These are phyloP conservation scores for Drosophila seclusa DNA, from an alignment of 2,888 invertebrate genomes.

Conservation along the genomic window DNA sequence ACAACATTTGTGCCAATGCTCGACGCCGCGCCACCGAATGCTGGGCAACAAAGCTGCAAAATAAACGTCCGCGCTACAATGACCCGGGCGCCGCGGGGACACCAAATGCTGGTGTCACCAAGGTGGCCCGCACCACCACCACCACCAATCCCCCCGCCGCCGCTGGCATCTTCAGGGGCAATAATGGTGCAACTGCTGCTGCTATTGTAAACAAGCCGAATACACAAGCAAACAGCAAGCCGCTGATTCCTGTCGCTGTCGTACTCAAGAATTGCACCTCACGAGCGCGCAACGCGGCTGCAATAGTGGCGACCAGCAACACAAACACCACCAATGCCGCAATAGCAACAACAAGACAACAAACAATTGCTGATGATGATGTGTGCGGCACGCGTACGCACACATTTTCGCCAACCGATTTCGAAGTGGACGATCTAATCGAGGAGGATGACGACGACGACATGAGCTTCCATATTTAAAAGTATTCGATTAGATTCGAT, in stretches of 20 bases:
- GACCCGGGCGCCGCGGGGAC: slow-evolving; percentile 29
- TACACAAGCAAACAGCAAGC: slow-evolving; percentile 14
- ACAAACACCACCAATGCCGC: slow-evolving; percentile 21
- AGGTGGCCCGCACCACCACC: neutral
- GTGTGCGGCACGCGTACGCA: slow-evolving; percentile 11
- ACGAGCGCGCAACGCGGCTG: slow-evolving; percentile 22
- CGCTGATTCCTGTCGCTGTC: slow-evolving; percentile 26
- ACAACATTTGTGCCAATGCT: slow-evolving; percentile 63
- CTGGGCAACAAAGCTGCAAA: slow-evolving; percentile 62
- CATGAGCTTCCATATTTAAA: slow-evolving; percentile 39
- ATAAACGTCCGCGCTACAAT: slow-evolving; percentile 67
- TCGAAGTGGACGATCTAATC: slow-evolving; percentile 79
- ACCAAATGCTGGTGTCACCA: neutral
- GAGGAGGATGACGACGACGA: slow-evolving; percentile 76
- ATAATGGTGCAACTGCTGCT: neutral
- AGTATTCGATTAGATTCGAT: slow-evolving; percentile 5
- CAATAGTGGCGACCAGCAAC: neutral
- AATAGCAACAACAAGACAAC: neutral
- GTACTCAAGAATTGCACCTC: slow-evolving; percentile 44
- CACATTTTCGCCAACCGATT: slow-evolving; percentile 60
- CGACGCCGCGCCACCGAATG: slow-evolving; percentile 70
- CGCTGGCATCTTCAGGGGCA: neutral
- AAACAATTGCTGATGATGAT: neutral
- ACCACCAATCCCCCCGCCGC: neutral
- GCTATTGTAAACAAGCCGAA: neutral